phyloP scores from a whole-genome alignment of 2,888 invertebrate genomes.

The Gisinianus flammeolus region DNA sequence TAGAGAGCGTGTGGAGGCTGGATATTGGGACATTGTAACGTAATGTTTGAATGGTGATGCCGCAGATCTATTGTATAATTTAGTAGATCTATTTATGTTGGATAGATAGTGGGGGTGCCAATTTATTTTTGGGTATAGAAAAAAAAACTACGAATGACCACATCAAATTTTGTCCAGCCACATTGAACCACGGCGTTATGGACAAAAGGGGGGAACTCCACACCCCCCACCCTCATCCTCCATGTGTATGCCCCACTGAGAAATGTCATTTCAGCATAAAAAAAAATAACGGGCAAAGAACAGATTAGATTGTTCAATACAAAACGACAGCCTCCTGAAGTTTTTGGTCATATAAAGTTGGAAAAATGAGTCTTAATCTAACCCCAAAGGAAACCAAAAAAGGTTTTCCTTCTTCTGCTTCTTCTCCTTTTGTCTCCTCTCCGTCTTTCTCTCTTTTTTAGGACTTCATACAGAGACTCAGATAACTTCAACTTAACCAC shows the following conservation, averaged over 20 bases:
- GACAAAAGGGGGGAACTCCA: neutral
- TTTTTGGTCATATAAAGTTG: slow-evolving; percentile 39
- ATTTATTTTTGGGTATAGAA: slow-evolving; percentile 27
- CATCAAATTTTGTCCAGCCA: slow-evolving; percentile 32
- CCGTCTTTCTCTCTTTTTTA: slow-evolving; percentile 11
- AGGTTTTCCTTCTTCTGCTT: neutral
- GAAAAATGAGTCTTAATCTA: slow-evolving; percentile 24
- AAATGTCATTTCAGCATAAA: slow-evolving; percentile 39
- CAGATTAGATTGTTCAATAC: slow-evolving; percentile 39
- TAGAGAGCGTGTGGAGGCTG: neutral
- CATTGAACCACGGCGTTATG: neutral
- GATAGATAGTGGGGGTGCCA: slow-evolving; percentile 24
- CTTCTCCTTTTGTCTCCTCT: neutral
- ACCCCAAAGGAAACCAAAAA: slow-evolving; percentile 15
- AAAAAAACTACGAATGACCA: slow-evolving; percentile 25
- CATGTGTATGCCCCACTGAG: slow-evolving; percentile 27
- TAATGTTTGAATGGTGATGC: too few relatives aligned
- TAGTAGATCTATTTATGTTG: slow-evolving; percentile 5
- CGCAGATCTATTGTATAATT: slow-evolving; percentile 33
- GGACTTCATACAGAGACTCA: neutral
- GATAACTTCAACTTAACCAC: neutral
- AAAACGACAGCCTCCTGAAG: slow-evolving; percentile 41
- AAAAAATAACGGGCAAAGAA: slow-evolving; percentile 43
- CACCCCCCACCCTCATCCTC: slow-evolving; percentile 7
- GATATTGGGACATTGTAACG: too few relatives aligned